These are phyloP conservation scores for Charina bottae DNA, from an alignment of 2,113 vertebrate genomes.

Conservation along the genomic window DNA sequence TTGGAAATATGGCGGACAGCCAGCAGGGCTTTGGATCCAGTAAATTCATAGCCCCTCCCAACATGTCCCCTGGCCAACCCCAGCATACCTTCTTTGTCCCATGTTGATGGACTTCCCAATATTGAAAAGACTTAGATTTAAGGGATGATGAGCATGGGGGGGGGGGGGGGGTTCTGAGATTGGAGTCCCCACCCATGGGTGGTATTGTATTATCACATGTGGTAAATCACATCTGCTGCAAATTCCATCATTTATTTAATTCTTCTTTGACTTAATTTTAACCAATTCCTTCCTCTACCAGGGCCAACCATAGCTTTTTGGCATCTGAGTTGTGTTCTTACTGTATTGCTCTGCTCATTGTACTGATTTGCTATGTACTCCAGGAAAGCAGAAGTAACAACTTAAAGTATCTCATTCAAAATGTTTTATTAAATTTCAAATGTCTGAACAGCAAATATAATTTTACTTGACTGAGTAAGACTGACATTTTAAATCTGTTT, in stretches of 20 bases:
- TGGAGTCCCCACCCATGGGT: not conserved
- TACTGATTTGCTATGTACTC: not conserved
- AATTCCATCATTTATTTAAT: constrained; percentile 58
- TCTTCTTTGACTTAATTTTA: constrained; percentile 66
- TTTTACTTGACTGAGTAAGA: not conserved
- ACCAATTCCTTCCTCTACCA: constrained; percentile 62
- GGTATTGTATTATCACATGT: constrained; percentile 46
- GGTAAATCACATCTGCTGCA: constrained; percentile 64
- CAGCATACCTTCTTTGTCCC: not conserved
- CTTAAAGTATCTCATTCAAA: not conserved
- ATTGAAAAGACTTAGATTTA: not conserved
- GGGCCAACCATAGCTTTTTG: not conserved
- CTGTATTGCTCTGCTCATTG: not conserved
- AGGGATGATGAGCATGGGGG: not conserved
- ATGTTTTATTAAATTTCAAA: not conserved
- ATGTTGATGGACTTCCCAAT: not conserved
- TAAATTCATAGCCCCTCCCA: not conserved
- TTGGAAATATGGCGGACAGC: not conserved
- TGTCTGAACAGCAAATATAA: not conserved
- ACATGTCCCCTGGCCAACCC: not conserved
- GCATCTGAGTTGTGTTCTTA: not conserved
- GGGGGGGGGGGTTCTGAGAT: not conserved
- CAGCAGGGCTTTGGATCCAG: not conserved
- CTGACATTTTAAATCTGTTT: not conserved
- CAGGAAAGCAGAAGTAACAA: not conserved